These are phyloP conservation scores for Danionella dracula DNA, from an alignment of 2,797 vertebrate species.

Conservation along the genomic window DNA sequence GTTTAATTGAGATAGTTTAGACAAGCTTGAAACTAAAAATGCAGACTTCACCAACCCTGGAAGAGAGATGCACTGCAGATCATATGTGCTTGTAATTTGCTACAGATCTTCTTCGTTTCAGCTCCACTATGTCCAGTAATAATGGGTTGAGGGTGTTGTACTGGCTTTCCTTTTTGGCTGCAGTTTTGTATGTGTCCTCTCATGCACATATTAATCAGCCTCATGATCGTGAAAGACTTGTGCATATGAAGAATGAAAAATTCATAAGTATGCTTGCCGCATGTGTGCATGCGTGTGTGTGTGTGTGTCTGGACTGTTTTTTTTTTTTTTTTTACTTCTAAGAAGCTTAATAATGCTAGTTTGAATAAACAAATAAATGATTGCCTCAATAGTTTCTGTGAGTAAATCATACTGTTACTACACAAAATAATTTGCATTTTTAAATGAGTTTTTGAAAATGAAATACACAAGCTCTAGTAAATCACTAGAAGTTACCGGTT, in stretches of 20 bases:
- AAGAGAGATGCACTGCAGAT: too few species aligned
- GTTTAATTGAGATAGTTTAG: too few species aligned
- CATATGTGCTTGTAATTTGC: too few species aligned
- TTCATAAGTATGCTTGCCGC: slow-evolving; percentile 6
- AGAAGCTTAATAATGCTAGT: too few species aligned
- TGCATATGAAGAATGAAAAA: slow-evolving; percentile 1
- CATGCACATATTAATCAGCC: slow-evolving; percentile 37
- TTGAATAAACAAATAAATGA: too few species aligned
- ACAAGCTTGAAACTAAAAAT: too few species aligned
- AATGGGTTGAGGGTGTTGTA: background rate
- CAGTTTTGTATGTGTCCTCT: slow-evolving; percentile 19
- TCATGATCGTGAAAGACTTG: slow-evolving; percentile 4
- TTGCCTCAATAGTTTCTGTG: background rate
- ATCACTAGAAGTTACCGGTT: background rate
- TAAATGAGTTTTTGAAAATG: background rate
- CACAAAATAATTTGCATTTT: too few species aligned
- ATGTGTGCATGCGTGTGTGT: background rate
- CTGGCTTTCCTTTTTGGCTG: background rate
- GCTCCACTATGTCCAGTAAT: too few species aligned
- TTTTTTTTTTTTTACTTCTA: background rate
- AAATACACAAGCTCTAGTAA: background rate
- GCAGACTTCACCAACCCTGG: too few species aligned
- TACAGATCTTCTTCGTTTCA: too few species aligned
- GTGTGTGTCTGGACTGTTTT: too few species aligned
- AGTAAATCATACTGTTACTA: background rate